These are phyloP conservation scores for Perizoma flavofasciatum DNA, from an alignment of 2,888 invertebrate species.

Conservation along the genomic window DNA sequence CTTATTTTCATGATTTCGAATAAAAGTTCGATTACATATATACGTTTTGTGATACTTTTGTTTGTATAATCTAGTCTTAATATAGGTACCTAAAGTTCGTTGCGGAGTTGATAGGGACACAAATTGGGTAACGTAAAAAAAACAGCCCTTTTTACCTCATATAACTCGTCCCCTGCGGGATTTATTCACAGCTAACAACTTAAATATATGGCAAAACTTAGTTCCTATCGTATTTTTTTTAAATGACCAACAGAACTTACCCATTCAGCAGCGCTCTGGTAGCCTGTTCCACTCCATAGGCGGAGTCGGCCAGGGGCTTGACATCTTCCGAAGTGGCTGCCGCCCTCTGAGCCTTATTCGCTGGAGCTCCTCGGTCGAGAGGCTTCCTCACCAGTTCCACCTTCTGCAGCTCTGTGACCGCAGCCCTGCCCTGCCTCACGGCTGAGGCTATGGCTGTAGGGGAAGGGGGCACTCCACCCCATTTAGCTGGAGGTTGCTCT, in stretches of 20 bases:
- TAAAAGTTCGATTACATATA: too few relatives aligned
- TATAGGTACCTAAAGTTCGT: too few relatives aligned
- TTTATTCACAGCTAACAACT: not conserved
- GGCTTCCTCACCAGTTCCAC: constrained; percentile 80
- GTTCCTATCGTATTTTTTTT: too few relatives aligned
- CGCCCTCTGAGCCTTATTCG: constrained; percentile 88
- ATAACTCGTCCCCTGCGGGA: too few relatives aligned
- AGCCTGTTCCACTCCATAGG: constrained; percentile 88
- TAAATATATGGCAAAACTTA: not conserved
- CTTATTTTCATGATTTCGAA: too few relatives aligned
- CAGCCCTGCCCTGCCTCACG: constrained; percentile 80
- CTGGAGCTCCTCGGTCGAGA: constrained; percentile 83
- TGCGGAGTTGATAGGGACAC: too few relatives aligned
- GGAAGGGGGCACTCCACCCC: constrained; percentile 56
- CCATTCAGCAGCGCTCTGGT: constrained; percentile 83
- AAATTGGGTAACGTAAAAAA: too few relatives aligned
- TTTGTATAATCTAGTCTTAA: too few relatives aligned
- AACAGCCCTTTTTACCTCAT: too few relatives aligned
- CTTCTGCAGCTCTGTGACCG: constrained; percentile 80
- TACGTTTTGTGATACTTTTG: too few relatives aligned
- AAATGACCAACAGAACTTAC: constrained; percentile 51
- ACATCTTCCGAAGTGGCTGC: constrained; percentile 85
- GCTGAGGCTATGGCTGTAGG: constrained; percentile 75
- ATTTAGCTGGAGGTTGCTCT: constrained; percentile 55
- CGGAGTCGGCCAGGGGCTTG: constrained; percentile 85